phyloP scores from a whole-genome alignment of 37 sponge, comb jelly and placozoan genomes.

The Spongia lamella region DNA sequence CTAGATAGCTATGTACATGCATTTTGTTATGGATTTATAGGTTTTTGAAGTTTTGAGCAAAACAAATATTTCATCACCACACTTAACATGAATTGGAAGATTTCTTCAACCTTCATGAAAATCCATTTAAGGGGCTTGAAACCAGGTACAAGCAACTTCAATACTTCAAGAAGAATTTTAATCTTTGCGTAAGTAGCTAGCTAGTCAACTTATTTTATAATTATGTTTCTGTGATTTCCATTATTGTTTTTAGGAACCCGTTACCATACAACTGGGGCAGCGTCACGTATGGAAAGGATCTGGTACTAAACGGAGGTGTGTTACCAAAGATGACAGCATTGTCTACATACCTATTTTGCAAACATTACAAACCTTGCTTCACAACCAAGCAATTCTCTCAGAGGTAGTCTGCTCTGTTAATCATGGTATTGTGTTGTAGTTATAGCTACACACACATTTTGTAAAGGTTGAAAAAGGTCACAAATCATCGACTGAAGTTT shows the following conservation, averaged over 20 bases:
- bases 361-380: slow-evolving; percentile 9
- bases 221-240: too few relatives aligned
- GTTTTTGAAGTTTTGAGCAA: background rate
- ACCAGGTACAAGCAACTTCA: too few relatives aligned
- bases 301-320: slow-evolving; percentile 15
- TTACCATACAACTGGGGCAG: slow-evolving; percentile 35
- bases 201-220: too few relatives aligned
- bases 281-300: slow-evolving; percentile 8
- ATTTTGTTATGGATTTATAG: slow-evolving; percentile 6
- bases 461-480: slow-evolving; percentile 20
- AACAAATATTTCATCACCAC: too few relatives aligned
- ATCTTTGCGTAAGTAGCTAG: too few relatives aligned
- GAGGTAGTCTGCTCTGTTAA: slow-evolving; percentile 19
- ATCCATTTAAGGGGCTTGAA: too few relatives aligned
- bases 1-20: too few relatives aligned
- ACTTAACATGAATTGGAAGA: too few relatives aligned
- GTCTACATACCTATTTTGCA: slow-evolving; percentile 19
- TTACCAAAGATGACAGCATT: slow-evolving; percentile 20
- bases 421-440: background rate
- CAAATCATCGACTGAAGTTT: background rate
- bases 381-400: slow-evolving; percentile 1
- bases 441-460: background rate
- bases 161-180: too few relatives aligned
- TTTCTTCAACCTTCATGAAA: too few relatives aligned
- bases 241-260: slow-evolving; percentile 8